These are phyloP conservation scores for Rhabdornis inornatus DNA, from an alignment of 2,113 vertebrate species.

Conservation along the genomic window DNA sequence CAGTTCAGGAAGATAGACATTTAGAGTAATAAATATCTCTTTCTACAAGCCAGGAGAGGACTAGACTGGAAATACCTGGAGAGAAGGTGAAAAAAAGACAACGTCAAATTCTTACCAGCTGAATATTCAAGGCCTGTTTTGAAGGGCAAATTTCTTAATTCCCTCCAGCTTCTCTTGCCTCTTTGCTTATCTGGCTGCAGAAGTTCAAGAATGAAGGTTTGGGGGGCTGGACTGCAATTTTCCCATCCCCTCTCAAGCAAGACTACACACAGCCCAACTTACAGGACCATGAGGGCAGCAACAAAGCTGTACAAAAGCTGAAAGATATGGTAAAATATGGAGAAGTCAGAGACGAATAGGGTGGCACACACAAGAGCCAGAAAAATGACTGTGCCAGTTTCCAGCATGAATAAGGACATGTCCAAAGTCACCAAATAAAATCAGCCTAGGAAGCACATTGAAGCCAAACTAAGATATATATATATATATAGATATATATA, in stretches of 20 bases:
- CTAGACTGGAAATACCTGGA: not conserved
- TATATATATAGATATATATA: too few relatives aligned
- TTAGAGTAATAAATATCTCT: not conserved
- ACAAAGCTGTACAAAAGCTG: not conserved
- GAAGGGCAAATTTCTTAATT: not conserved
- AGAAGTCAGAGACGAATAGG: not conserved
- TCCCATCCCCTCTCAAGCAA: not conserved
- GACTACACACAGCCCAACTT: not conserved
- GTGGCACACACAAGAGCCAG: not conserved
- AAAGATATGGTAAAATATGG: not conserved
- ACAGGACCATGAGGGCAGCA: rapidly evolving
- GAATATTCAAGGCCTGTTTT: not conserved
- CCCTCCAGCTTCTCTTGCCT: not conserved
- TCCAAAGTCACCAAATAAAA: not conserved
- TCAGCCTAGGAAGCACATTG: not conserved
- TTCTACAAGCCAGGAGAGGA: not conserved
- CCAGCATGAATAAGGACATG: not conserved
- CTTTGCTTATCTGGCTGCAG: not conserved
- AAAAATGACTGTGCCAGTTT: not conserved
- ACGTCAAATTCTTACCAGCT: not conserved
- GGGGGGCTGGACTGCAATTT: not conserved
- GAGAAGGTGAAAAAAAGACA: not conserved
- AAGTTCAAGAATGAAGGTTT: not conserved
- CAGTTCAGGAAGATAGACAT: not conserved
- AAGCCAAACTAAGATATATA: not conserved